Evolutionary conservation across 2,113 vertebrate genomes (phyloP), one percentile per base, ranked within the genome.

Genomic region (Triplophysa siluroides): DNA sequence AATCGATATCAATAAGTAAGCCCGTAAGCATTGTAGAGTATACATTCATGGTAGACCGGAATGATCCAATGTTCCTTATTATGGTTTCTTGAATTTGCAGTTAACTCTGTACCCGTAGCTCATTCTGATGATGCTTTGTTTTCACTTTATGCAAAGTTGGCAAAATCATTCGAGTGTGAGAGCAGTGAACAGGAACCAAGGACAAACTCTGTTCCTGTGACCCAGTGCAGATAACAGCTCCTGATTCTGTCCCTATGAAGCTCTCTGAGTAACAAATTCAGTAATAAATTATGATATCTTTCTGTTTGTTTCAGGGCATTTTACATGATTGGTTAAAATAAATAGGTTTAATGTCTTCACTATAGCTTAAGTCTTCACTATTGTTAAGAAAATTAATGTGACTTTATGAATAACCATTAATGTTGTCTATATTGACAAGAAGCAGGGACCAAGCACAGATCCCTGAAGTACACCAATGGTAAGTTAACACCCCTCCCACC

Each of bases 91-190:
- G 66, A 69, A 12, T 70, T 16, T 54, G 18, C 26, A 69, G 16
- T 29, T 19, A 16, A 71, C 68, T 52, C 47, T 38, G 78, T 58
- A 52, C n/a, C 18, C 8, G 13, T 50, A 62, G 69, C 73, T 76
- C 24, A 73, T 66, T 73, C 50, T 80, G 61, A 80, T 83, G 78
- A 80, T n/a, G 26, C 54, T 14, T 67, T 47, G 47, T 72, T 76
- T 38, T 33, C 69, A 66, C 52, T 26, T 13, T 67, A 66, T 77
- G 78, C 62, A 80, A 43, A 10, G 29, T 47, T 47, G 21, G 74
- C 74, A 73, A 73, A 81, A 78, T 64, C 78, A 67, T 29, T 78
- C 61, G 26, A 12, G 60, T 24, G 23, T 77, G n/a, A 77, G 72
- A 77, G 56, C 56, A 21, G n/a, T 21, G 54, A 21, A 58, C 70